These are phyloP conservation scores for Drosophila rhopaloa DNA, from an alignment of 1,140 invertebrate species.

Conservation along the genomic window DNA sequence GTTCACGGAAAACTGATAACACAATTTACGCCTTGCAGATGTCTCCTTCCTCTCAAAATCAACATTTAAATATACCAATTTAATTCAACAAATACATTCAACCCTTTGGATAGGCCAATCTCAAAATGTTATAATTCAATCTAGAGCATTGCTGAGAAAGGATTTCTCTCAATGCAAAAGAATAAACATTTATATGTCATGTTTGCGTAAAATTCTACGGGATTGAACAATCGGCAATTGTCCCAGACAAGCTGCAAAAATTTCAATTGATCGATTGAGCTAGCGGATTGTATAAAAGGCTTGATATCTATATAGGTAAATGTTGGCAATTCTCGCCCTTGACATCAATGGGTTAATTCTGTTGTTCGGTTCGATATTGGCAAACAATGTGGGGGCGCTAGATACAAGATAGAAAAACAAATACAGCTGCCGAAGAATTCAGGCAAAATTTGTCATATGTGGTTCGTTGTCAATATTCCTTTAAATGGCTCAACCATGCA, in stretches of 20 bases:
- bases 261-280: slow-evolving; percentile 52
- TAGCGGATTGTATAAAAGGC: background rate
- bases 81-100: slow-evolving; percentile 28
- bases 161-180: slow-evolving; percentile 25
- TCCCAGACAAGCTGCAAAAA: slow-evolving; percentile 70
- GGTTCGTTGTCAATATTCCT: background rate
- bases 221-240: slow-evolving; percentile 38
- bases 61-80: slow-evolving; percentile 35
- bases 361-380: slow-evolving; percentile 20
- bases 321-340: slow-evolving; percentile 39
- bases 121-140: slow-evolving; percentile 39
- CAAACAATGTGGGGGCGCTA: slow-evolving; percentile 53
- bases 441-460: background rate
- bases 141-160: slow-evolving; percentile 23
- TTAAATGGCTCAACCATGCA: background rate
- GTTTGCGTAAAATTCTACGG: slow-evolving; percentile 66
- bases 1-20: slow-evolving; percentile 15
- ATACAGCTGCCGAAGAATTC: slow-evolving; percentile 52
- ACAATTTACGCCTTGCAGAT: slow-evolving; percentile 46
- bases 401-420: slow-evolving; percentile 24
- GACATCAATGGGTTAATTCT: slow-evolving; percentile 53
- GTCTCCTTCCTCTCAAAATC: slow-evolving; percentile 7
- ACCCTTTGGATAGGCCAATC: slow-evolving; percentile 29
- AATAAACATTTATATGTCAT: slow-evolving; percentile 59
- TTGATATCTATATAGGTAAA: slow-evolving; percentile 29